Base-by-base conservation (phyloP, 2,113 vertebrate species). In the Burhinus oedicnemus region DNA sequence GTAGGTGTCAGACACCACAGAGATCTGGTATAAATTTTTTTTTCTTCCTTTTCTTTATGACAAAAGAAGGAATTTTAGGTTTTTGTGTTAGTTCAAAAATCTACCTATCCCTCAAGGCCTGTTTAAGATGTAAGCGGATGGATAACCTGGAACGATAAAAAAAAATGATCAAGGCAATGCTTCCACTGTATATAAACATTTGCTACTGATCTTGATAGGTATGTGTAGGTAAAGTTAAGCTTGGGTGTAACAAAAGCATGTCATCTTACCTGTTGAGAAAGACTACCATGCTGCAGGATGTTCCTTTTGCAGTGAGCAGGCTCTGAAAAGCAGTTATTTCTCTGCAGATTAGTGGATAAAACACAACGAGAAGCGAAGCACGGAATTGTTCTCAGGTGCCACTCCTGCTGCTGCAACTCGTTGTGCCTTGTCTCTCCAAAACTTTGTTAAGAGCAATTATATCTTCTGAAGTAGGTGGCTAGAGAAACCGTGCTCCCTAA, bases 401-500 rank as follows among this genome's bases (percentile, higher is more conserved):
- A 30, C 57, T 95, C 58, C 42, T 90, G 85, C 54, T 83, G 47
- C 65, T 88, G 38, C 49, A 74, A 45, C 60, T 96, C 36, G 8
- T 84, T 80, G 23, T 89, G 62, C 66, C 42, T 94, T 55, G 38
- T 97, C 87, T 86, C 69, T 78, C 65, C 70, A 66, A 80, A 85
- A 92, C 58, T 95, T 95, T 79, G 44, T 85, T 92, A 90, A 81
- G 90, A 89, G 69, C 78, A 91, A 95, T 96, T 97, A 93, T 88
- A 96, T 95, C 84, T 98, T 95, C 93, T 92, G 34, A 97, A 96
- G 97, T 97, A 96, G 85, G 79, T 97, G 89, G 85, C 95, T 97
- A 90, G 68, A 94, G 91, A 97, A 97, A 93, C 94, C 81, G 9
- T 94, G 65, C 87, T 97, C 87, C 93, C 89, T 87, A 96, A 98